Evolutionary conservation across 2,113 vertebrate species (phyloP), one percentile per base, ranked within the genome.

Genomic region (Mystacornis crossleyi): DNA sequence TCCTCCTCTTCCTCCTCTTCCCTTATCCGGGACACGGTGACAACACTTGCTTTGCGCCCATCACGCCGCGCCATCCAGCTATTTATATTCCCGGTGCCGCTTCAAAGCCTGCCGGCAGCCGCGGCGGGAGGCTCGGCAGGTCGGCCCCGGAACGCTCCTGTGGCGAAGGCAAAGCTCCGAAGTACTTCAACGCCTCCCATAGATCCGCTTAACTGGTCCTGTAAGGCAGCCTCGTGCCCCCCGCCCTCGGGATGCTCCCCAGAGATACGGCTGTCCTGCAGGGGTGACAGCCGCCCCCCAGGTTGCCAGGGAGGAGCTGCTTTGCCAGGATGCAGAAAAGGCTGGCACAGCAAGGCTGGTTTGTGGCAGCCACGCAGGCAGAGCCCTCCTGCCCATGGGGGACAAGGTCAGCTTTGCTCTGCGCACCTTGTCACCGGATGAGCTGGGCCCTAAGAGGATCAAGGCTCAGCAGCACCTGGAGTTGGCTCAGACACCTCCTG

Each of bases 31-130:
- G 94, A 48, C 95, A 93, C 28, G 4, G 75, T 90, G 94, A 95
- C 84, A 93, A 16, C 80, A 75, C 89, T 97, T 81, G 91, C 96
- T 95, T 74, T 81, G 91, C 12, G 40, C 89, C 96, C 93, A 66
- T 96, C 74, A 8, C 5, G 29, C 85, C 45, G 36, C 31, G 6
- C 96, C 95, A 96, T 84, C 92, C 92, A 43, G 93, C 96, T 95
- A 93, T 93, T 93, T 93, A 90, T 95, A 94, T 70, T 90, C 89
- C 89, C 6, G 1, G 79, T 34, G 5, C 58, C 29, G 54, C 89
- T 92, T 92, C 74, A 89, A 93, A 91, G 89, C 45, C 81, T 12
- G 83, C 42, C 12, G 10, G 51, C 85, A 95, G 89, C 71, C 16
- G 5, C 5, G 4, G 13, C 23, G 0, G 90, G 38, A 71, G 25